Evolutionary conservation across 1,140 invertebrate species (phyloP).

Genomic region (Formica selysi): DNA sequence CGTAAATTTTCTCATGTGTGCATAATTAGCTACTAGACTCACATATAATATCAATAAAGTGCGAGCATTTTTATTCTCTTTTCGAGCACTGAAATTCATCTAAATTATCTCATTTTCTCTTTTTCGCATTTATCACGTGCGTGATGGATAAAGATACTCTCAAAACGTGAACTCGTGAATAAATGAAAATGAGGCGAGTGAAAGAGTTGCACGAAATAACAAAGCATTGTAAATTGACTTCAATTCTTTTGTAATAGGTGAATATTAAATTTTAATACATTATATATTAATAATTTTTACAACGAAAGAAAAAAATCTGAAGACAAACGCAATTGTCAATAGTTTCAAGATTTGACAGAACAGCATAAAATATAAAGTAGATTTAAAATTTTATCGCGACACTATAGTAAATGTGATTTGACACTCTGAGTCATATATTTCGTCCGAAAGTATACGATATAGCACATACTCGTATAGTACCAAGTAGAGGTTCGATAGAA

Average conservation of each 20-base stretch:
- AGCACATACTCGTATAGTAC: neutral
- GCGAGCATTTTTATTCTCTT: constrained; percentile 17
- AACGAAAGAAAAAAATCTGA: neutral
- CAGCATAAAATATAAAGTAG: neutral
- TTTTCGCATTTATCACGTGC: constrained; percentile 6
- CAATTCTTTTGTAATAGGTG: neutral
- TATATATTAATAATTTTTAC: too few species aligned
- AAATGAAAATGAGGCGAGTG: neutral
- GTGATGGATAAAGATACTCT: constrained; percentile 6
- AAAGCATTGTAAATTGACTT: neutral
- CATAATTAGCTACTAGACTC: neutral
- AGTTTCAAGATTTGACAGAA: neutral
- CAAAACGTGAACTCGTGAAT: neutral
- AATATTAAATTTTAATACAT: too few species aligned
- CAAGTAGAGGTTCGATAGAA: neutral
- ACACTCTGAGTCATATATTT: constrained; percentile 10
- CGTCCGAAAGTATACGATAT: neutral
- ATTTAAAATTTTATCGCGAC: constrained; percentile 1
- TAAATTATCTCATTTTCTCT: constrained; percentile 20
- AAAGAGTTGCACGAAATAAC: constrained; percentile 17
- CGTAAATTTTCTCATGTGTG: neutral
- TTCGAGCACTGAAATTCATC: constrained; percentile 38
- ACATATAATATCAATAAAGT: neutral
- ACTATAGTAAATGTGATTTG: constrained; percentile 5
- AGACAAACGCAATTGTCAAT: constrained; percentile 15